Evolutionary conservation across 2,113 vertebrate genomes (phyloP).

Genomic region (Zosterops lateralis): DNA sequence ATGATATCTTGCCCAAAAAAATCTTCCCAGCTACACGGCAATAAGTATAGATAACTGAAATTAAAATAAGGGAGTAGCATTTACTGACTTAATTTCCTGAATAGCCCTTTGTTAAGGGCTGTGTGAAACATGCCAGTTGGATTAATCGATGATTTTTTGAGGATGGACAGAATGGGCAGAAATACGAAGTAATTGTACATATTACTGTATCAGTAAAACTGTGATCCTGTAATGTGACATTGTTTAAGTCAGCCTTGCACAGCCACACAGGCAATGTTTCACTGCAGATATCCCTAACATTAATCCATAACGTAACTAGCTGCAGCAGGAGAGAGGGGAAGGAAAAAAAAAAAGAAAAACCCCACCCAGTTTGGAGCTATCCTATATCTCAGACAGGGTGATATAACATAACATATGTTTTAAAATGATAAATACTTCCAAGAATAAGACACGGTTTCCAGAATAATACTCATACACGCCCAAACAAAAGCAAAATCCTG

Average conservation of each 20-base stretch:
- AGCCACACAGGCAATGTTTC: not conserved
- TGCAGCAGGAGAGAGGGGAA: slow-evolving; percentile 4
- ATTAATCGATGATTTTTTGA: not conserved
- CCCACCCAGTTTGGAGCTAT: slow-evolving; percentile 51
- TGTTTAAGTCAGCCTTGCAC: not conserved
- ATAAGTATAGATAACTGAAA: not conserved
- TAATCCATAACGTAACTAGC: slow-evolving; percentile 41
- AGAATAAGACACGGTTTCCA: slow-evolving; percentile 65
- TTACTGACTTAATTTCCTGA: slow-evolving; percentile 23
- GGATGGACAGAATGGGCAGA: slow-evolving; percentile 4
- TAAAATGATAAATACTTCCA: slow-evolving; percentile 72
- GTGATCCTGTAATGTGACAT: not conserved
- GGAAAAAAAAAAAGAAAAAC: not conserved
- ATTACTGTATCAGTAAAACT: not conserved
- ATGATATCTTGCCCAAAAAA: not conserved
- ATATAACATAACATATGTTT: slow-evolving; percentile 65
- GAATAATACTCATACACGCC: slow-evolving; percentile 62
- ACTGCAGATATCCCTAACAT: slow-evolving; percentile 52
- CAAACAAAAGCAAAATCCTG: slow-evolving; percentile 62
- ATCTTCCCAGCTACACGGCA: not conserved
- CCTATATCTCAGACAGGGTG: slow-evolving; percentile 43
- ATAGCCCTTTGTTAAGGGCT: not conserved
- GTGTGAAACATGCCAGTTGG: not conserved
- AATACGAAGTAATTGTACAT: not conserved
- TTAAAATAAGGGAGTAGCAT: slow-evolving; percentile 5